Evolutionary conservation across 2,888 invertebrate genomes (phyloP).

Genomic region (Stegana nigrithorax): DNA sequence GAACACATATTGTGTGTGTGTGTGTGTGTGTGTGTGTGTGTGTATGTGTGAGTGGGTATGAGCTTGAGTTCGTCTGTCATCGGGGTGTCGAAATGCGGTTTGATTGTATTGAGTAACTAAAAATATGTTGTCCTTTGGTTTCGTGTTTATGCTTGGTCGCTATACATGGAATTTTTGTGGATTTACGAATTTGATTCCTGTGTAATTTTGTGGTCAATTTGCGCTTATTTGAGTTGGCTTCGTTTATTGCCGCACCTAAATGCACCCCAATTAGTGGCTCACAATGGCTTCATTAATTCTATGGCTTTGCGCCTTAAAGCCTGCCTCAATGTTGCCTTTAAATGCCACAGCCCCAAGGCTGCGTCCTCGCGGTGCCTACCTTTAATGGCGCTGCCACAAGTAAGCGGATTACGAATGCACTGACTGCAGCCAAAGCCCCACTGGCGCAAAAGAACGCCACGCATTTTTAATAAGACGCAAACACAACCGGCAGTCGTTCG

Average conservation of each 20-base stretch:
- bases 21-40: background rate
- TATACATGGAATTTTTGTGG: background rate
- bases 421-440: background rate
- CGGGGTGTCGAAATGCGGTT: slow-evolving; percentile 10
- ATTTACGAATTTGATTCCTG: slow-evolving; percentile 8
- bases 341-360: too few relatives aligned
- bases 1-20: background rate
- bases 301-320: too few relatives aligned
- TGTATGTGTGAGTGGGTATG: background rate
- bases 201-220: slow-evolving; percentile 23
- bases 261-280: slow-evolving; percentile 5
- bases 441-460: background rate
- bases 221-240: slow-evolving; percentile 24
- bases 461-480: background rate
- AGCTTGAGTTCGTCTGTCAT: too few relatives aligned
- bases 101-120: slow-evolving; percentile 7
- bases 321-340: too few relatives aligned
- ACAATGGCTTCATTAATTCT: slow-evolving; percentile 5
- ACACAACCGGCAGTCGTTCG: background rate
- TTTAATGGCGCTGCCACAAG: background rate
- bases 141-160: background rate
- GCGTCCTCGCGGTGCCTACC: background rate
- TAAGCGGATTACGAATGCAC: slow-evolving; percentile 15
- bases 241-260: background rate
- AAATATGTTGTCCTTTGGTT: slow-evolving; percentile 6